phyloP scores from a whole-genome alignment of 2,113 vertebrate genomes.

The Lathamus discolor region DNA sequence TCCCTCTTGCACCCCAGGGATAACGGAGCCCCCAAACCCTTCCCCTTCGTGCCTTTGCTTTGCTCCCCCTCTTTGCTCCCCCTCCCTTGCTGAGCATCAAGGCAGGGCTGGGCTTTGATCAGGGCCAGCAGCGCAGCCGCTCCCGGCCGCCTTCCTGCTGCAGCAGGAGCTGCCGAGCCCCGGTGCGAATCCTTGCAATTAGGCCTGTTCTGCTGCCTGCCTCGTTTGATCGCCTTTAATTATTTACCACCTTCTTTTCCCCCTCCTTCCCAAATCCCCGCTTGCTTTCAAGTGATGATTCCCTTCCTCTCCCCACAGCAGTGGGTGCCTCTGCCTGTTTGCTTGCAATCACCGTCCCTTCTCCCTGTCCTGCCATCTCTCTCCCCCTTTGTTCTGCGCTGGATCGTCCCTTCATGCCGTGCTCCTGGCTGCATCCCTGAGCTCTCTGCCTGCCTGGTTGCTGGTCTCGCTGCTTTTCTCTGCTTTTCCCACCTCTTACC shows the following conservation, averaged over 20 bases:
- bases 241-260: constrained; percentile 24
- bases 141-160: background rate
- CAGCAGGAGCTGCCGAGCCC: background rate
- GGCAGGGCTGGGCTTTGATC: background rate
- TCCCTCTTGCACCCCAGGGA: rapidly evolving
- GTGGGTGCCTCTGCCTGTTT: background rate
- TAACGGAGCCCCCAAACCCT: rapidly evolving
- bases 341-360: background rate
- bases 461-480: background rate
- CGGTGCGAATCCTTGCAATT: constrained; percentile 16
- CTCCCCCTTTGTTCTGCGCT: constrained; percentile 29
- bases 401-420: background rate
- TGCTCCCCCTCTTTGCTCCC: rapidly evolving
- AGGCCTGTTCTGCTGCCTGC: constrained; percentile 41
- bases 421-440: background rate
- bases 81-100: background rate
- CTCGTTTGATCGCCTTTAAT: constrained; percentile 61
- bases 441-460: background rate
- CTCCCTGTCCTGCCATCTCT: background rate
- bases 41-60: background rate
- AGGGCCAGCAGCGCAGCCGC: background rate
- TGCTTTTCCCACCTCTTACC: background rate
- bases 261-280: background rate
- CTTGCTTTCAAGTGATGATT: constrained; percentile 44
- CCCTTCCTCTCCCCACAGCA: background rate